Conservation (phyloP, 2,797 vertebrate genomes). For the Helostoma temminkii region DNA sequence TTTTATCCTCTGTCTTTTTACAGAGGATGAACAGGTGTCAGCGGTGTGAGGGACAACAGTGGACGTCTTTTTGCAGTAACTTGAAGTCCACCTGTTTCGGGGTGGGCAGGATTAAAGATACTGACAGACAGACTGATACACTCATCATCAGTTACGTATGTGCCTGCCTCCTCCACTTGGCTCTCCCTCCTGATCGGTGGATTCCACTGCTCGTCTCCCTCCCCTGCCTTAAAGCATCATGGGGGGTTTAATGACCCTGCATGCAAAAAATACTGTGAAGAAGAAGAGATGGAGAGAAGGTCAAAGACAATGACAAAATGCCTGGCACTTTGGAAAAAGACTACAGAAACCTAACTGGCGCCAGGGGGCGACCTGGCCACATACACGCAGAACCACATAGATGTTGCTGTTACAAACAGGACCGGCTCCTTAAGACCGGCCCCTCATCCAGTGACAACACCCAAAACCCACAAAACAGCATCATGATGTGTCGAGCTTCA, state of each 20-base stretch:
- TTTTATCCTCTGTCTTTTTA: constrained; percentile 55
- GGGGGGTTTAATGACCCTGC: constrained; percentile 91
- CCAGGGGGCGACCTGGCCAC: constrained; percentile 72
- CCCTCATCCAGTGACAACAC: constrained; percentile 36
- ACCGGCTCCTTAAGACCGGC: constrained; percentile 78
- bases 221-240: constrained; percentile 98
- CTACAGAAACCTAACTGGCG: constrained; percentile 76
- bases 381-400: constrained; percentile 39
- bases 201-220: constrained; percentile 88
- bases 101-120: constrained; percentile 87
- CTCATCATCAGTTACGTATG: constrained; percentile 82
- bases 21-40: constrained; percentile 98
- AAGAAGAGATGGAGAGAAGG: constrained; percentile 80
- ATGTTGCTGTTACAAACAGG: constrained; percentile 81
- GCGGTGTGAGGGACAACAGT: constrained; percentile 89
- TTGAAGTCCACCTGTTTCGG: constrained; percentile 75
- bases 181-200: constrained; percentile 86
- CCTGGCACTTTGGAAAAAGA: constrained; percentile 91
- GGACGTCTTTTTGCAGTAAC: constrained; percentile 77
- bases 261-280: constrained; percentile 98
- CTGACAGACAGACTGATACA: constrained; percentile 76
- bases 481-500: constrained; percentile 83
- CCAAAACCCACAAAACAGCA: constrained; percentile 57
- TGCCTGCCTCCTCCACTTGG: constrained; percentile 79
- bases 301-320: constrained; percentile 75